Percentiles rank a stretch among this genome's conserved stretches.
These are phyloP conservation scores for Diabrotica undecimpunctata DNA, from an alignment of 1,140 invertebrate genomes.

Conservation along the genomic window DNA sequence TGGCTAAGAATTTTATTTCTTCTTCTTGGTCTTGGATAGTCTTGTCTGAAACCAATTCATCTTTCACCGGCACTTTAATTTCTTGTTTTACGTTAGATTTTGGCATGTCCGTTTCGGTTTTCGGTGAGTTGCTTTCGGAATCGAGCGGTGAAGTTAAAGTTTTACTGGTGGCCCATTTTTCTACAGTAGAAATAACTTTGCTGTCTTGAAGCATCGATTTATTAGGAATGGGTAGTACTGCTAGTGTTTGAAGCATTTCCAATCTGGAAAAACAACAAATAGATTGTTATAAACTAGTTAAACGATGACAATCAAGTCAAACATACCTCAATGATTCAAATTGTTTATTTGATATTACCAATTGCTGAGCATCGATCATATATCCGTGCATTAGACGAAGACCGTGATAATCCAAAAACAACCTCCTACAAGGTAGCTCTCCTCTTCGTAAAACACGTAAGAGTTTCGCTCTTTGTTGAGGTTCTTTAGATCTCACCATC, in stretches of 20 bases:
- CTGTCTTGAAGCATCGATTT: conserved; percentile 90
- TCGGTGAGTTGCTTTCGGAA: conserved; percentile 42
- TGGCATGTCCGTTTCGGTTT: conserved; percentile 31
- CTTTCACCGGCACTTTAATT: conserved; percentile 12
- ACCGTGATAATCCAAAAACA: conserved; percentile 95
- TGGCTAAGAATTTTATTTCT: conserved; percentile 53
- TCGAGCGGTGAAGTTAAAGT: conserved; percentile 49
- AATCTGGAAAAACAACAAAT: conserved; percentile 52
- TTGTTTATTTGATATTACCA: conserved; percentile 33
- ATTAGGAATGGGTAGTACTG: conserved; percentile 84
- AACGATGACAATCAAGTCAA: too few species aligned
- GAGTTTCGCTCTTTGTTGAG: conserved; percentile 66
- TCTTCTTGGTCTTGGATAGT: conserved; percentile 37
- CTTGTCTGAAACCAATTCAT: conserved; percentile 16
- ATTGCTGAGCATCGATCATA: conserved; percentile 60
- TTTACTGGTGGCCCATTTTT: conserved; percentile 67
- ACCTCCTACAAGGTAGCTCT: conserved; percentile 73
- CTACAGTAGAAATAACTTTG: conserved; percentile 78
- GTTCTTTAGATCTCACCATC: conserved; percentile 86
- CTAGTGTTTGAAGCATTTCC: conserved; percentile 75
- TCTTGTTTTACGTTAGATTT: conserved; percentile 19
- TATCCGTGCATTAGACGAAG: conserved; percentile 86
- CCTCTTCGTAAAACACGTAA: conserved; percentile 68
- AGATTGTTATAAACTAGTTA: neutral
- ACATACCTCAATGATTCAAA: conserved; percentile 22